Conservation (phyloP, 2,888 invertebrate species). For the Monopis laevigella region DNA sequence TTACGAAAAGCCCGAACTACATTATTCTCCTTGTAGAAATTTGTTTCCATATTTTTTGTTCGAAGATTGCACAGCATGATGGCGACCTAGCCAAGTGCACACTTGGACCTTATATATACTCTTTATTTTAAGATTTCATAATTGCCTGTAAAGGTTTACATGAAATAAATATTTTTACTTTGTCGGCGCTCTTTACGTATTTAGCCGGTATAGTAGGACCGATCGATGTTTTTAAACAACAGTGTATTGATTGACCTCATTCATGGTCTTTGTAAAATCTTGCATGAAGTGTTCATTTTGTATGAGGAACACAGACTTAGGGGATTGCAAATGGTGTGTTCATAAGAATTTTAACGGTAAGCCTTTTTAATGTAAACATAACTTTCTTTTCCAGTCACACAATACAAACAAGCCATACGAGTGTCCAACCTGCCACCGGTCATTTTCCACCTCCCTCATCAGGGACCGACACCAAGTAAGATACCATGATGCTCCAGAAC, state of each 20-base stretch:
- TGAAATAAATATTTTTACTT: no score
- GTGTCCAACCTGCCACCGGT: conserved; percentile 39
- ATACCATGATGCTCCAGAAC: conserved; percentile 36
- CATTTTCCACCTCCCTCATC: conserved; percentile 40
- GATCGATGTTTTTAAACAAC: neutral
- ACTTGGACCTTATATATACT: no score
- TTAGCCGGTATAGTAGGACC: no score
- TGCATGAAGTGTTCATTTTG: neutral
- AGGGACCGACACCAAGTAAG: conserved; percentile 38
- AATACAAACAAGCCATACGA: conserved; percentile 36
- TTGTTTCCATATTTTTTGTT: no score
- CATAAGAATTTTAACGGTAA: neutral
- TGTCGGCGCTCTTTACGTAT: no score
- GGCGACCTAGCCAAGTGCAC: no score
- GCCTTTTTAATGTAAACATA: neutral
- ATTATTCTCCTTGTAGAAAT: no score
- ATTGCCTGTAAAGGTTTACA: no score
- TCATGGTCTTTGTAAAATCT: neutral
- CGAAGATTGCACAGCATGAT: no score
- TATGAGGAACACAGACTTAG: neutral
- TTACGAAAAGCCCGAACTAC: no score
- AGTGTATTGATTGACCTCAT: neutral
- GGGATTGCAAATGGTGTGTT: neutral
- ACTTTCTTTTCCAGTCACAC: conserved; percentile 36
- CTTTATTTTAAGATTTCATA: no score